A percentile compares a stretch with the other conserved stretches of the same genome.
phyloP scores from a whole-genome alignment of 2,888 invertebrate species.

The Laothoe populi region DNA sequence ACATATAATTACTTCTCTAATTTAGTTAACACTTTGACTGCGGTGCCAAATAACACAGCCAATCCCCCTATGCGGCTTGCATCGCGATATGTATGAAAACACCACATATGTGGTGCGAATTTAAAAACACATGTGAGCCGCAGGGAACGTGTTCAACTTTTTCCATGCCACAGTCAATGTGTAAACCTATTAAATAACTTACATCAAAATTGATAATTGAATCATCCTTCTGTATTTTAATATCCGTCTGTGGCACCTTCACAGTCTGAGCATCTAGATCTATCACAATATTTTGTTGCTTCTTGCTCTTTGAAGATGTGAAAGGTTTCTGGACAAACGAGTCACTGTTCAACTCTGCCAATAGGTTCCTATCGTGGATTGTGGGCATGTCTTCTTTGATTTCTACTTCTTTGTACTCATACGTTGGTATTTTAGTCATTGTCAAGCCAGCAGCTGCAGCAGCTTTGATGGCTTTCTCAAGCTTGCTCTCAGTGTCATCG shows the following conservation, averaged over 20 bases:
- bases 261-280: constrained; percentile 90
- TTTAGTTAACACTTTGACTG: no score
- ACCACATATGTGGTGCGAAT: no score
- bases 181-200: no score
- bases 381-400: constrained; percentile 81
- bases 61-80: no score
- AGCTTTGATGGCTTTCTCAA: constrained; percentile 79
- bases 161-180: no score
- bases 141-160: no score
- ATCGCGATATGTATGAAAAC: no score
- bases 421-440: constrained; percentile 80
- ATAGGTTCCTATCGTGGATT: constrained; percentile 82
- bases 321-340: constrained; percentile 87
- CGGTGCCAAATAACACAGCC: no score
- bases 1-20: no score
- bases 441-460: constrained; percentile 80
- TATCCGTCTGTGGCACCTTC: constrained; percentile 85
- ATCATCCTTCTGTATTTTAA: constrained; percentile 79
- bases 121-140: no score
- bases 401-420: constrained; percentile 76
- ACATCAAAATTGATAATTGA: constrained; percentile 85
- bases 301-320: constrained; percentile 85
- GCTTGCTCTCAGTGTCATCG: constrained; percentile 75
- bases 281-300: constrained; percentile 89
- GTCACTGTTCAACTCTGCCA: constrained; percentile 90